Conservation (phyloP, 1,140 invertebrate genomes). For the Pteromalus puparum region DNA sequence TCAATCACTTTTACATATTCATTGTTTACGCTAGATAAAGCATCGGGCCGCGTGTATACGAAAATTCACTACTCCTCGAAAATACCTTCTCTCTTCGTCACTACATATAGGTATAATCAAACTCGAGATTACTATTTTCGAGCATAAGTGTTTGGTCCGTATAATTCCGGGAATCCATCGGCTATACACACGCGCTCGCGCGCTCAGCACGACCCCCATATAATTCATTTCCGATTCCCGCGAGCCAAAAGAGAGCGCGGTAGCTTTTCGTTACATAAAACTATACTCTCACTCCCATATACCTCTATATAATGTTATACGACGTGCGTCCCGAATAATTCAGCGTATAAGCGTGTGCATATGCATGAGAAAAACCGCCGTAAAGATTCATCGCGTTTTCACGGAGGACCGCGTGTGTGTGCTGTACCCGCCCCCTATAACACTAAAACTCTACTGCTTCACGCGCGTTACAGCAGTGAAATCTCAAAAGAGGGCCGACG, state of each 20-base stretch:
- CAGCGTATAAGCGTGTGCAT: background rate
- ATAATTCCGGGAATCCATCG: background rate
- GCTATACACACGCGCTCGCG: background rate
- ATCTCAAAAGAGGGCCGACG: background rate
- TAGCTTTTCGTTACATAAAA: background rate
- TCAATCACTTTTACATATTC: slow-evolving; percentile 1
- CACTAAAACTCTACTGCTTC: slow-evolving; percentile 15
- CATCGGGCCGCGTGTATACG: background rate
- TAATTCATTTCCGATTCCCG: background rate
- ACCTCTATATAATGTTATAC: background rate
- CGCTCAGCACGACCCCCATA: background rate
- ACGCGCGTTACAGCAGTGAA: background rate
- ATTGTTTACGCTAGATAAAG: background rate
- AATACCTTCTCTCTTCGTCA: background rate
- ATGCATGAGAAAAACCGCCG: background rate
- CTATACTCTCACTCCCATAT: background rate
- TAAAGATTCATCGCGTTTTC: background rate
- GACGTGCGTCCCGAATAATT: no score
- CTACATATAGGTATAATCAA: background rate
- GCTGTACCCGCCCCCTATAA: background rate
- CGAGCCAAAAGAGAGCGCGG: no score
- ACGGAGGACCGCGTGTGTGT: background rate
- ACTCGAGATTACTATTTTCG: background rate
- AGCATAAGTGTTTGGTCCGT: background rate
- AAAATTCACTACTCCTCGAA: background rate